Evolutionary conservation across 1,140 invertebrate species (phyloP).

Genomic region (Cataglyphis hispanica): DNA sequence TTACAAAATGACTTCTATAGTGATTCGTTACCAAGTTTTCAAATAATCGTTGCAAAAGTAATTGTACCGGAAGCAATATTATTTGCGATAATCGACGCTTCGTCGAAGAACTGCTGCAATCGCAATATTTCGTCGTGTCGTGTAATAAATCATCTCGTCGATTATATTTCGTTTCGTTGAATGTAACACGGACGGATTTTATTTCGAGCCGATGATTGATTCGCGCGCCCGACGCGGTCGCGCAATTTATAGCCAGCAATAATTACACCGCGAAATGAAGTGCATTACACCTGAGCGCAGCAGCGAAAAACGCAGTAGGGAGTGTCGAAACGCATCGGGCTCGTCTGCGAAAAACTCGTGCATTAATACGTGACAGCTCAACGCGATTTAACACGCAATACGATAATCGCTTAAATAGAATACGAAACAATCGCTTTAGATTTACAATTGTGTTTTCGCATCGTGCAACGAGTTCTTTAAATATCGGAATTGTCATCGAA

Average conservation of each 20-base stretch:
- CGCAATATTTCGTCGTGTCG: constrained; percentile 24
- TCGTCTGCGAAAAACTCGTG: constrained; percentile 33
- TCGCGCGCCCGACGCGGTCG: not conserved
- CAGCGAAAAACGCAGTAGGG: constrained; percentile 10
- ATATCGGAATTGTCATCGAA: constrained; percentile 37
- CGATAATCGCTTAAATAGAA: constrained; percentile 46
- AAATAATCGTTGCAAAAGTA: constrained; percentile 9
- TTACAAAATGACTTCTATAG: not conserved
- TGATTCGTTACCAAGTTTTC: not conserved
- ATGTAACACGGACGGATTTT: constrained; percentile 32
- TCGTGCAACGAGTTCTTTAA: constrained; percentile 39
- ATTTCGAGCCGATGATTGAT: constrained; percentile 55
- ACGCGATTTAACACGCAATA: constrained; percentile 40
- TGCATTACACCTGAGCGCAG: constrained; percentile 28
- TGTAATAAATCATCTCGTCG: constrained; percentile 48
- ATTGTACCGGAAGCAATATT: not conserved
- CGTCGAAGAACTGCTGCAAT: not conserved
- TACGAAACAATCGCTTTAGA: constrained; percentile 51
- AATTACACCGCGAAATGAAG: constrained; percentile 57
- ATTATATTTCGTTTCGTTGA: constrained; percentile 46
- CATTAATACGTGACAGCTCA: constrained; percentile 14
- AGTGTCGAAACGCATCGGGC: constrained; percentile 21
- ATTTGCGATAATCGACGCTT: constrained; percentile 20
- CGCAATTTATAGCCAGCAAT: constrained; percentile 52
- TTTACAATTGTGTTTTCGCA: constrained; percentile 38